Conservation (phyloP, 1,140 invertebrate genomes). For the Calephelis nemesis region DNA sequence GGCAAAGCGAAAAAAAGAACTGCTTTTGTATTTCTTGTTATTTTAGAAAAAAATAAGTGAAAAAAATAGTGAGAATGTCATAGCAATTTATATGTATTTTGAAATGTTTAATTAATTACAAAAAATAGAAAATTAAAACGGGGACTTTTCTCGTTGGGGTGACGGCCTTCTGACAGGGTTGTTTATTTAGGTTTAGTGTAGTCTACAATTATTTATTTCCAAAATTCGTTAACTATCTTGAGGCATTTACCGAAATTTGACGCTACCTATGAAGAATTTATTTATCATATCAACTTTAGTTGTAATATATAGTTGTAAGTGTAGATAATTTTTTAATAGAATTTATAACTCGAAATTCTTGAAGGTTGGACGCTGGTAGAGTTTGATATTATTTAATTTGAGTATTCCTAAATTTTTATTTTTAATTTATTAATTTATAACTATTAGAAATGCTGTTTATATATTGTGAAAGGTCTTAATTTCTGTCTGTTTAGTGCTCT, state of each 20-base stretch:
- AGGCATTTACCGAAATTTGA: conserved; percentile 54
- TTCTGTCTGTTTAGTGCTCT: neutral
- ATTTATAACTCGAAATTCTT: conserved; percentile 38
- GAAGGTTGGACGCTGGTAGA: conserved; percentile 54
- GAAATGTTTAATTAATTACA: too few relatives aligned
- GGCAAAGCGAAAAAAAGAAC: too few relatives aligned
- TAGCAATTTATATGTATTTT: too few relatives aligned
- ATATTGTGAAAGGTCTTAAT: neutral
- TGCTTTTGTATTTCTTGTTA: too few relatives aligned
- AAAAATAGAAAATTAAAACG: neutral
- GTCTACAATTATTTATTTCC: conserved; percentile 40
- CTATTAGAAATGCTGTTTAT: conserved; percentile 7
- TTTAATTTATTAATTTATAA: conserved; percentile 16
- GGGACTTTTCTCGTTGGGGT: neutral
- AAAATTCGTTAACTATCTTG: conserved; percentile 28
- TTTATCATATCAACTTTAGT: conserved; percentile 67
- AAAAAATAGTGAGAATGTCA: too few relatives aligned
- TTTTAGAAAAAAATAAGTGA: too few relatives aligned
- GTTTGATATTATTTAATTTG: conserved; percentile 6
- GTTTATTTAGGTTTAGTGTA: conserved; percentile 40
- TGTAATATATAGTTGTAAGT: conserved; percentile 54
- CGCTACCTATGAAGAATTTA: conserved; percentile 65
- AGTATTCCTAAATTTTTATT: conserved; percentile 9
- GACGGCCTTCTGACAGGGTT: conserved; percentile 15
- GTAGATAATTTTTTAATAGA: conserved; percentile 54